Evolutionary conservation across 2,888 invertebrate genomes (phyloP), one percentile per base, ranked within the genome.

Genomic region (Coremacera marginata): DNA sequence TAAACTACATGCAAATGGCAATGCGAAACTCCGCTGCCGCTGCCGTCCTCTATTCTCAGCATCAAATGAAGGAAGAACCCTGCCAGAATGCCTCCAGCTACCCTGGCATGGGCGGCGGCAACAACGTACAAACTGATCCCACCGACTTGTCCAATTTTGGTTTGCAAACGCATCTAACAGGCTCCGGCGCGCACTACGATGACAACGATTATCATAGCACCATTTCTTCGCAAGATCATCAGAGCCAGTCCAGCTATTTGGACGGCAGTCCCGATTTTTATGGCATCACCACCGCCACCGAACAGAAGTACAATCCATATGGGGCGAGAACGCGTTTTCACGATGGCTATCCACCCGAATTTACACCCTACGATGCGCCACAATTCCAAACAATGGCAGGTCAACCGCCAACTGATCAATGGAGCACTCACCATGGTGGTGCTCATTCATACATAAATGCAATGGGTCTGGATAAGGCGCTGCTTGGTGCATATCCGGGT

Each of bases 331-430:
- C 85, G 49, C 86, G 92, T 88, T 89, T 91, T 81, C 88, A 88
- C 71, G 89, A 89, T 14, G 71, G 84, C 27, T 89, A 88, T 75
- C 81, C 84, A 14, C 78, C 88, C 0, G 89, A 89, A 31, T 90
- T 88, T 78, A 78, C 91, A 62, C 91, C 92, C 52, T 94, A 93
- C 87, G 93, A 94, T 84, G 90, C 92, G 72, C 90, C 92, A 79
- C 92, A 94, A 80, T 95, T 94, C 88, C 95, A 95, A 88, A 93
- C 94, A 77, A 95, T 95, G 83, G 93, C 94, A 65, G 92, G 91
- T 82, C 92, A 92, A 84, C 89, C 92, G 79, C 90, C 89, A 76
- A 82, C 85, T 78, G 92, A 91, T 67, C 91, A 91, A 82, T 90
- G 86, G 85, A 85, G 87, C 78, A 89, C 91, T 70, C 90, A 92